Base-by-base conservation (phyloP, 2,888 invertebrate genomes). In the Ethmia dodecea region DNA sequence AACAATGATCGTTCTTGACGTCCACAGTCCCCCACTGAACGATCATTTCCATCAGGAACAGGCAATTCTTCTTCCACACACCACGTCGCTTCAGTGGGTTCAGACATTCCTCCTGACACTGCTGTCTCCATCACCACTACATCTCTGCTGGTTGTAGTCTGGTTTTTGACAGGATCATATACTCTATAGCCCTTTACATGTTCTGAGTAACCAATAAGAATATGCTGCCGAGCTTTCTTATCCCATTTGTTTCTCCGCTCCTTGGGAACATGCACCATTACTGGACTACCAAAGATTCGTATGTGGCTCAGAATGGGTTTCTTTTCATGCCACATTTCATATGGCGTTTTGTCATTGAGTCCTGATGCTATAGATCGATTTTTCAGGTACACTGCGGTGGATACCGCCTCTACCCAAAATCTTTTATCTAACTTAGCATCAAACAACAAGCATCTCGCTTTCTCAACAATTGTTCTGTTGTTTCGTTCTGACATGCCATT, bases 401-500 rank as follows among this genome's bases (percentile, higher is more conserved):
- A 18, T 15, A 12, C 18, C 11, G n/a, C 22, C 5, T 18, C 22
- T 1, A 10, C n/a, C 13, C 20, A 13, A 5, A 9, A 31, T 13
- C 6, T 16, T 25, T 9, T 26, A 3, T 20, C 20, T 15, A 5
- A 5, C 15, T 11, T 24, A 9, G 11, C 26, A 8, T 4, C 31
- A 27, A 12, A 31, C 16, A 11, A 11, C 13, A 11, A 31, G 26
- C 3, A 28, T 25, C 8, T 32, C 12, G 40, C 55, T 12, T 33
- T 31, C 31, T 48, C 48, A 12, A 47, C 40, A 6, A 48, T 20
- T 8, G 41, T 46, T 8, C 45, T 31, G 20, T 46, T 49, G 27
- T 45, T 40, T 16, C 55, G 26, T 30, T 57, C 56, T 5, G 50
- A 43, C 1, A 41, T 14, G 4, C 52, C 53, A 33, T 58, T 58